Base-by-base conservation (phyloP, 2,888 invertebrate species). In the Chesias legatella region DNA sequence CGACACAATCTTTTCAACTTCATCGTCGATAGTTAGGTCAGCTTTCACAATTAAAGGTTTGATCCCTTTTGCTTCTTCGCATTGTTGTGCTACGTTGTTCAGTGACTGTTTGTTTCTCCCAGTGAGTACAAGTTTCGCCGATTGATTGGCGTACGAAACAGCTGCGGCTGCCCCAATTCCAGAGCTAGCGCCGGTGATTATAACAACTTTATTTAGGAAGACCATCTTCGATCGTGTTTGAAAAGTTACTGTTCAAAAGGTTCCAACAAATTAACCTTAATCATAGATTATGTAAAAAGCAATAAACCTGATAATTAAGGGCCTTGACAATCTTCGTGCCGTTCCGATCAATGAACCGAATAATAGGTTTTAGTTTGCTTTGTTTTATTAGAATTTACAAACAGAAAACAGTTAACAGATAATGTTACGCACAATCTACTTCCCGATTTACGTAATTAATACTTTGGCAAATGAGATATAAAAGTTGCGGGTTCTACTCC, bases 81-180 rank as follows among this genome's bases (percentile, higher is more conserved):
- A 93, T 62, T 91, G 83, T 10, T 77, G 72, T 0, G 91, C 91
- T 7, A 92, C 90, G 59, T 91, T 83, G 44, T 90, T 82, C 23
- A 96, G 79, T 58, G 92, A 92, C 37, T 90, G 90, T 43, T 84
- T 72, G 74, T 94, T 94, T 60, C 95, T 89, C 78, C 90, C 95
- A 73, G 88, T 92, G 67, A 90, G 91, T 27, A 91, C 90, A 27
- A 94, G 67, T 53, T 79, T 84, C 6, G 92, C 93, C 9, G 92
- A 93, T 50, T 91, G 82, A 60, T 90, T 88, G 2, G 93, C 90
- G 61, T 94, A 92, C 56, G 91, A 85, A 7, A 91, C 56, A 4
- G 94, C 93, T 1, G 93, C 89, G 36, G 90, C 91, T 31, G 91
- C 90, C 6, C 94, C 94, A 40, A 94, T 94, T 3, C 94, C 94